Percentiles rank a stretch among this genome's conserved stretches.
These are phyloP conservation scores for Drosophila pandora DNA, from an alignment of 1,140 invertebrate species.

Conservation along the genomic window DNA sequence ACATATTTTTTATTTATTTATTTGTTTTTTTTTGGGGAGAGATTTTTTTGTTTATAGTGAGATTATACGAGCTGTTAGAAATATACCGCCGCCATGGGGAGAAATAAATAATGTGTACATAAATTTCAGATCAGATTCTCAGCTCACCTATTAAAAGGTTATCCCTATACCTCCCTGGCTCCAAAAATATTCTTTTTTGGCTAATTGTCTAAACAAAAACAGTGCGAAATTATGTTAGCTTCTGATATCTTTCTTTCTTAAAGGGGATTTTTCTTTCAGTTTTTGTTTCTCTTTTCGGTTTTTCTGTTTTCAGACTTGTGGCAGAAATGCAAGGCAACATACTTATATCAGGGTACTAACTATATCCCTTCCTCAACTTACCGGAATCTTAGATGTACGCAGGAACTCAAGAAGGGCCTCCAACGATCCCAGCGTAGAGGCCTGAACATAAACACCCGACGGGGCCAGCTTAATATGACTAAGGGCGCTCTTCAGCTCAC, in stretches of 20 bases:
- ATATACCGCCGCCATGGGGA: slow-evolving; percentile 42
- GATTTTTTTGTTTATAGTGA: slow-evolving; percentile 43
- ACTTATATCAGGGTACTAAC: no score
- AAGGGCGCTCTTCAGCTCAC: slow-evolving; percentile 93
- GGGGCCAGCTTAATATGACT: slow-evolving; percentile 96
- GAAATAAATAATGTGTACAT: slow-evolving; percentile 61
- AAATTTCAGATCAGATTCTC: slow-evolving; percentile 29
- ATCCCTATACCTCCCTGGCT: slow-evolving; percentile 25
- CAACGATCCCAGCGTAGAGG: slow-evolving; percentile 98
- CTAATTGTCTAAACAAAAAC: slow-evolving; percentile 59
- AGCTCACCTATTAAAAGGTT: slow-evolving; percentile 54
- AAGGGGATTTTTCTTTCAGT: slow-evolving; percentile 4
- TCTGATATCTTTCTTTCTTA: slow-evolving; percentile 7
- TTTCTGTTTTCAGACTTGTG: no score
- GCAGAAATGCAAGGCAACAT: no score
- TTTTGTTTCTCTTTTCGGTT: background rate
- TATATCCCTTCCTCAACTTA: slow-evolving; percentile 87
- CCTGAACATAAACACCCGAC: slow-evolving; percentile 98
- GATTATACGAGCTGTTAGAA: slow-evolving; percentile 55
- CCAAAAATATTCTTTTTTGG: slow-evolving; percentile 30
- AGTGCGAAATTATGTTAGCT: slow-evolving; percentile 53
- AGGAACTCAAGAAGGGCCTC: slow-evolving; percentile 99
- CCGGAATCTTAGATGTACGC: slow-evolving; percentile 97
- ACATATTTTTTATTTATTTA: slow-evolving; percentile 5
- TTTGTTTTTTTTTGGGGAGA: slow-evolving; percentile 4